phyloP scores from a whole-genome alignment of 2,797 vertebrate genomes.

The Crax fasciolata region DNA sequence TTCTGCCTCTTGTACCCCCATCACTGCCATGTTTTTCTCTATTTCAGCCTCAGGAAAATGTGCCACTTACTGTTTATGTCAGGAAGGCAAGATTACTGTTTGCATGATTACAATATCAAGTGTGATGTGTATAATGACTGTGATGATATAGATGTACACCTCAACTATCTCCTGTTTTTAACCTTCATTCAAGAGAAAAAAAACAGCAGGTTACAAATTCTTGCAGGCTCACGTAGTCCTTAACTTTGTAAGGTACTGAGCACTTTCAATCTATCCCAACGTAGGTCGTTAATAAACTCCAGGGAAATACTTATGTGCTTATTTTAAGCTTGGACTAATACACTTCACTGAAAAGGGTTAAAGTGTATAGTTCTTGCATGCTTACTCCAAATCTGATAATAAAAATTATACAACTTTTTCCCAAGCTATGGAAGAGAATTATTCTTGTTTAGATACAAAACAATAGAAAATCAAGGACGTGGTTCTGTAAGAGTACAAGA shows the following conservation, averaged over 20 bases:
- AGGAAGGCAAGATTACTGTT: constrained; percentile 69
- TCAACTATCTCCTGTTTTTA: constrained; percentile 46
- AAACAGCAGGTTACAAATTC: not conserved
- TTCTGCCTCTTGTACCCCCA: constrained; percentile 73
- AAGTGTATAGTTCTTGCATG: not conserved
- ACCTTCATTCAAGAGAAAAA: not conserved
- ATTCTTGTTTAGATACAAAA: not conserved
- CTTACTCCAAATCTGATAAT: not conserved
- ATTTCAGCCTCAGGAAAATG: constrained; percentile 75
- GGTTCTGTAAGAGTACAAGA: not conserved
- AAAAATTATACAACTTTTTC: not conserved
- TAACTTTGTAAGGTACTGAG: not conserved
- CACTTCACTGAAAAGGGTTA: not conserved
- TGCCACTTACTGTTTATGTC: constrained; percentile 74
- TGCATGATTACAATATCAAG: constrained; percentile 72
- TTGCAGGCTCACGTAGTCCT: not conserved
- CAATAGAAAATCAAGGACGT: not conserved
- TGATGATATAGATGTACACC: constrained; percentile 70
- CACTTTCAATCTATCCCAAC: not conserved
- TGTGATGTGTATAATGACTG: constrained; percentile 44
- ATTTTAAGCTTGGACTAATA: not conserved
- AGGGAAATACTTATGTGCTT: not conserved
- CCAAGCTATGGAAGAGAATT: not conserved
- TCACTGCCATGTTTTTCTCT: constrained; percentile 77
- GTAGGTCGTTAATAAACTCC: not conserved